Percentiles rank a stretch among this genome's conserved stretches.
phyloP scores from a whole-genome alignment of 2,888 invertebrate genomes.

The Cotesia congregata region DNA sequence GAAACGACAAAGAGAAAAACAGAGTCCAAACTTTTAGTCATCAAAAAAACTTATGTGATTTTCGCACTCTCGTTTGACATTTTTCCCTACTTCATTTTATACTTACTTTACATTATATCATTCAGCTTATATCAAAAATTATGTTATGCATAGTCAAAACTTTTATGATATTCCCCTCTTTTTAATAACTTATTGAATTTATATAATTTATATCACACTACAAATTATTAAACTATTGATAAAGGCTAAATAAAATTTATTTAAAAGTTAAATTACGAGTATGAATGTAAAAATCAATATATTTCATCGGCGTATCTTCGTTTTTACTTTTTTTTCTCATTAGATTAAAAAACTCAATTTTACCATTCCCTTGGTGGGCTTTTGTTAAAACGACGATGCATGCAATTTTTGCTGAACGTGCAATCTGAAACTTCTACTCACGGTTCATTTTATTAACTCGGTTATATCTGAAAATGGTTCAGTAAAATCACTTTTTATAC shows the following conservation, averaged over 20 bases:
- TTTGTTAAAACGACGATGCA: constrained; percentile 48
- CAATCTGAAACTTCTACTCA: constrained; percentile 49
- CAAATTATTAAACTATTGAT: not conserved
- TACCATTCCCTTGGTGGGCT: constrained; percentile 47
- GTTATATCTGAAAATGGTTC: constrained; percentile 46
- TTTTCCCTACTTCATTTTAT: constrained; percentile 29
- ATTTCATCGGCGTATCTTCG: not conserved
- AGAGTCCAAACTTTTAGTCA: constrained; percentile 44
- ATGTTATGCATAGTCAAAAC: not conserved
- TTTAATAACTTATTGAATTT: too few relatives aligned
- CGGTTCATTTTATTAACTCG: constrained; percentile 48
- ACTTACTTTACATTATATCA: constrained; percentile 7
- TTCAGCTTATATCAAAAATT: constrained; percentile 12
- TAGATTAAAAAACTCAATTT: constrained; percentile 31
- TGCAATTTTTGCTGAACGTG: constrained; percentile 42
- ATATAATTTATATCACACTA: too few relatives aligned
- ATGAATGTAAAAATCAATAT: not conserved
- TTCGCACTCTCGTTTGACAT: constrained; percentile 28
- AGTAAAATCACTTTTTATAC: constrained; percentile 47
- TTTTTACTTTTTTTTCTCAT: not conserved
- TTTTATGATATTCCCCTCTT: too few relatives aligned
- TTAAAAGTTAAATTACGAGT: not conserved
- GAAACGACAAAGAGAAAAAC: constrained; percentile 31
- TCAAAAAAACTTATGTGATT: constrained; percentile 47
- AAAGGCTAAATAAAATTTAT: not conserved